Evolutionary conservation across 1,140 invertebrate genomes (phyloP), one percentile per base, ranked within the genome.

Genomic region (Aphis craccivora): DNA sequence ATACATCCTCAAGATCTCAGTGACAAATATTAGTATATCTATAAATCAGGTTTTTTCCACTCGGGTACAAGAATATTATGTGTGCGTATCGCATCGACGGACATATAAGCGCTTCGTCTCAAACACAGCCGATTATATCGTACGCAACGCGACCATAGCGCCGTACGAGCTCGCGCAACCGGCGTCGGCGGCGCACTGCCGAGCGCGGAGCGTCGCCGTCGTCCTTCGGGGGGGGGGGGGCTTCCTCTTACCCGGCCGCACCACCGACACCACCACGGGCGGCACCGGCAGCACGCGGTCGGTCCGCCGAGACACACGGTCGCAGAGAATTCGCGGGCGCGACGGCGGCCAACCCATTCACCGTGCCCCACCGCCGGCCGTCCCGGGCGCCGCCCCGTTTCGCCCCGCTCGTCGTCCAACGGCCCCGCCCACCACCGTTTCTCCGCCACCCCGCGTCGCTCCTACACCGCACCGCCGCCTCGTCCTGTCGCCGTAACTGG

Each of bases 301-400:
- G 9, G 45, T 7, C 55, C 60, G 23, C 55, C 60, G 55, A 60
- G 11, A 60, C 55, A 60, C 55, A 18, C 18, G 8, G 60, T 9
- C 9, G 55, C 60, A 30, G 60, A 30, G 60, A 67, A 9, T 67
- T n/a, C 25, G 55, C 55, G 11, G 55, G 55, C 55, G 55, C 55
- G 30, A 60, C 89, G 55, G 51, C 43, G 76, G 81, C 91, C 91
- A 93, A 93, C 91, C 91, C 91, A 81, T 93, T 93, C 53, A 84
- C 91, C 91, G 91, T 30, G 48, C 76, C 90, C 90, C 60, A 48
- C 45, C 14, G 60, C 43, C 60, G 76, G 48, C 18, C 81, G 35
- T 9, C 9, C 81, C 48, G 81, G 76, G 91, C 91, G 48, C 91
- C 91, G 91, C 91, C 91, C 91, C 91, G 81, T 93, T 93, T 93